Percentiles rank a stretch among this genome's conserved stretches.
These are phyloP conservation scores for Lasiommata megera DNA, from an alignment of 2,888 invertebrate genomes.

Conservation along the genomic window DNA sequence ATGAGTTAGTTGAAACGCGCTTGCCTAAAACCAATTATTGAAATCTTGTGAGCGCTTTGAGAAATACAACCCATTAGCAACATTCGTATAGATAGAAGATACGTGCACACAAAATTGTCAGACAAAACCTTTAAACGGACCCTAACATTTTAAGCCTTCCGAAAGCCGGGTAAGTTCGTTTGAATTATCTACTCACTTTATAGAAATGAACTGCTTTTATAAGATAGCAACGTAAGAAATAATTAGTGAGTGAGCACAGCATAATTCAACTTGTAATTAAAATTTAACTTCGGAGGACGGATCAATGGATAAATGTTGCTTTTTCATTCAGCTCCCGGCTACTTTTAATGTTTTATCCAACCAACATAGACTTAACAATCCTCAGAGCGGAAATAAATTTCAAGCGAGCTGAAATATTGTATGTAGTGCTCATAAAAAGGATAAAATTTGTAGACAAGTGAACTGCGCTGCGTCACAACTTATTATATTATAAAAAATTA, in stretches of 20 bases:
- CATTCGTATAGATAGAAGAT: no score
- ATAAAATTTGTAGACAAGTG: no score
- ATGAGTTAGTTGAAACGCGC: no score
- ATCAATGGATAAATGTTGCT: conserved; percentile 62
- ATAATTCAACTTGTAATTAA: conserved; percentile 61
- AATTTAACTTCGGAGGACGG: conserved; percentile 59
- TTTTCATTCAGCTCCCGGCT: conserved; percentile 63
- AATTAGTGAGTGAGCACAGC: conserved; percentile 44
- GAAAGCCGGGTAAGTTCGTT: no score
- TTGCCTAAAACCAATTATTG: no score
- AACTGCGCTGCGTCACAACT: no score
- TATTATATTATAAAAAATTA: no score
- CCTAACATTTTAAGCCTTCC: no score
- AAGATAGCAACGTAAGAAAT: conserved; percentile 39
- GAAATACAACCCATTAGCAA: no score
- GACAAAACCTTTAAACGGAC: no score
- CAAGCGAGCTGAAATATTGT: background rate
- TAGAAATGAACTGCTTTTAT: conserved; percentile 7
- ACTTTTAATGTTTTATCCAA: conserved; percentile 37
- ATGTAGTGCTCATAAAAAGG: background rate
- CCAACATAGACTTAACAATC: conserved; percentile 2
- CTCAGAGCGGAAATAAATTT: background rate
- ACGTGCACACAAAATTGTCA: no score
- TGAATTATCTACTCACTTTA: background rate
- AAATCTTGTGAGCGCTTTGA: no score